A percentile compares a stretch with the other conserved stretches of the same genome.
These are phyloP conservation scores for Drosophila pegasa DNA, from an alignment of 2,888 invertebrate genomes.

Conservation along the genomic window DNA sequence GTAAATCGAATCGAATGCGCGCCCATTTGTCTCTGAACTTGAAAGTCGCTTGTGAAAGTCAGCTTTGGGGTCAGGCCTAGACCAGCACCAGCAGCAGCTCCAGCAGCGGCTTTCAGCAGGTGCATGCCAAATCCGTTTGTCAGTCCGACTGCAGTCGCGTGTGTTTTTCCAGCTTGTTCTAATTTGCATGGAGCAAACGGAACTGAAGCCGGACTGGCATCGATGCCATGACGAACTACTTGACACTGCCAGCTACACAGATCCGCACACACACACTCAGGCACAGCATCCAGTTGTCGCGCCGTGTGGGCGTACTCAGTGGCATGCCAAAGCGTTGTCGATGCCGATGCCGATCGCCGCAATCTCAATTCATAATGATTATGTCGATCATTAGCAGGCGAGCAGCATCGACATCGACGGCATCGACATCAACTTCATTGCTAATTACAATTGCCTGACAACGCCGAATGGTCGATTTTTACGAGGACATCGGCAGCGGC, in stretches of 20 bases:
- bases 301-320: conserved; percentile 55
- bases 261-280: conserved; percentile 5
- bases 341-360: conserved; percentile 46
- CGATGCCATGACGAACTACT: conserved; percentile 70
- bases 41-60: conserved; percentile 77
- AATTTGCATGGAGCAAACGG: conserved; percentile 78
- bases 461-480: conserved; percentile 36
- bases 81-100: conserved; percentile 2
- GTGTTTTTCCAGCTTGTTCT: conserved; percentile 74
- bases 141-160: conserved; percentile 48
- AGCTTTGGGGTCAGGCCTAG: conserved; percentile 53
- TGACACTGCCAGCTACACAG: conserved; percentile 35
- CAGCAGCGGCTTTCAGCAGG: conserved; percentile 41
- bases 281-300: conserved; percentile 15
- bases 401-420: conserved; percentile 21
- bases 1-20: conserved; percentile 80
- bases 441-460: conserved; percentile 63
- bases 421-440: conserved; percentile 32
- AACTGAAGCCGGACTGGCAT: conserved; percentile 64
- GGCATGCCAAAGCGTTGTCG: conserved; percentile 29
- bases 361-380: conserved; percentile 73
- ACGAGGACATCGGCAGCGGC: conserved; percentile 50
- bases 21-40: conserved; percentile 75
- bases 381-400: conserved; percentile 55
- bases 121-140: conserved; percentile 79